These are phyloP conservation scores for Cacoxenus indagator DNA, from an alignment of 2,888 invertebrate genomes.

Conservation along the genomic window DNA sequence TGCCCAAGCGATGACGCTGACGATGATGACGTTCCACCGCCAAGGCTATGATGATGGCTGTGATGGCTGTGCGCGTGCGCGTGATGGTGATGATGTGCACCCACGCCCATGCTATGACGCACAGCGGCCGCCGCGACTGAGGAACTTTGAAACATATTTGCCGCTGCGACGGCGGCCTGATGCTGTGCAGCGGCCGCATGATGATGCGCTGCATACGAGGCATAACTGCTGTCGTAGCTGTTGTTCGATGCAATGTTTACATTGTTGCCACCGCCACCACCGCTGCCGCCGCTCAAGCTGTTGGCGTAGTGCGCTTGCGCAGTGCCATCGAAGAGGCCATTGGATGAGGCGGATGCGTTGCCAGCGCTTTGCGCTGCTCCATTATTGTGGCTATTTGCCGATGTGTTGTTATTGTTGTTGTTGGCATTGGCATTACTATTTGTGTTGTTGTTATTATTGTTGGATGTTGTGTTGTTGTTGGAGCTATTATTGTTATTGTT, in stretches of 20 bases:
- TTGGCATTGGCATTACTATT: conserved; percentile 62
- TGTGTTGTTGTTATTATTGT: conserved; percentile 54
- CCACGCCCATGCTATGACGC: conserved; percentile 62
- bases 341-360: conserved; percentile 51
- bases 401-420: conserved; percentile 31
- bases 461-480: conserved; percentile 48
- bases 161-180: conserved; percentile 66
- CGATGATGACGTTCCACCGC: conserved; percentile 35
- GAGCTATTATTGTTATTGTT: conserved; percentile 53
- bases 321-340: conserved; percentile 66
- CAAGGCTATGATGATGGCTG: conserved; percentile 41
- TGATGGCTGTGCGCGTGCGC: conserved; percentile 47
- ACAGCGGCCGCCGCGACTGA: conserved; percentile 71
- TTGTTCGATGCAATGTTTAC: conserved; percentile 18
- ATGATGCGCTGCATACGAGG: conserved; percentile 59
- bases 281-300: conserved; percentile 38
- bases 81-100: conserved; percentile 61
- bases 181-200: conserved; percentile 67
- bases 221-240: conserved; percentile 61
- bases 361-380: conserved; percentile 40
- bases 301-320: conserved; percentile 58
- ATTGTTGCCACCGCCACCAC: conserved; percentile 3
- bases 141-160: conserved; percentile 68
- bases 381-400: conserved; percentile 52
- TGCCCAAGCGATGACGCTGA: conserved; percentile 27